Conservation (phyloP, 1,140 invertebrate species). For the Magallana angulata region DNA sequence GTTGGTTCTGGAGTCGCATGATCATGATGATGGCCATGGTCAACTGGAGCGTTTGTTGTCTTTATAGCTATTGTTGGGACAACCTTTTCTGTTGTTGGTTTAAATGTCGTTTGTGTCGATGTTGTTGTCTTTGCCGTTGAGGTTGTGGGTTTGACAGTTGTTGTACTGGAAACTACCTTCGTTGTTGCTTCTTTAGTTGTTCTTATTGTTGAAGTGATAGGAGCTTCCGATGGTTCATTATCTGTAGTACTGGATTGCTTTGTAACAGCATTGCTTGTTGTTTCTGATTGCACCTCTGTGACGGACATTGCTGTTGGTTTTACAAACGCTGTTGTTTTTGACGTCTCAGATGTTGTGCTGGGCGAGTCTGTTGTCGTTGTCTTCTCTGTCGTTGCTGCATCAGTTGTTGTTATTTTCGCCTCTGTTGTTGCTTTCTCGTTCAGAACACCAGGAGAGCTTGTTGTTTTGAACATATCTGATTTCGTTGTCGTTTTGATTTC, state of each 20-base stretch:
- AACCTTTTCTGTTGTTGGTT: conserved; percentile 4
- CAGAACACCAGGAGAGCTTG: background rate
- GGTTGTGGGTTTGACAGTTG: background rate
- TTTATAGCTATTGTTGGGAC: background rate
- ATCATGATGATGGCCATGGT: background rate
- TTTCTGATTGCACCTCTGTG: background rate
- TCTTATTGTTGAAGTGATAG: background rate
- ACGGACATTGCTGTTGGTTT: background rate
- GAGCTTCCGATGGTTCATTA: background rate
- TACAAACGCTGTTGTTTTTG: background rate
- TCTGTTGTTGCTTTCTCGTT: background rate
- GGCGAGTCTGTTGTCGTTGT: background rate
- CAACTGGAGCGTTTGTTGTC: background rate
- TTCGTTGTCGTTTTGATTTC: background rate
- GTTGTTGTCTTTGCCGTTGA: background rate
- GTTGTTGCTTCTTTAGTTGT: background rate
- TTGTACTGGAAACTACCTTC: background rate
- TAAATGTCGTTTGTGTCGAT: background rate
- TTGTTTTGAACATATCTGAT: background rate
- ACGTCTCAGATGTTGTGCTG: background rate
- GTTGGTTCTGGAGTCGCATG: background rate
- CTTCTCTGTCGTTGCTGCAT: background rate
- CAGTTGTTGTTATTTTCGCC: background rate
- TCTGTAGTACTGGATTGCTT: too few species aligned
- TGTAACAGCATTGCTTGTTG: background rate